Conservation (phyloP, 2,888 invertebrate species). For the Platycheirus albimanus region DNA sequence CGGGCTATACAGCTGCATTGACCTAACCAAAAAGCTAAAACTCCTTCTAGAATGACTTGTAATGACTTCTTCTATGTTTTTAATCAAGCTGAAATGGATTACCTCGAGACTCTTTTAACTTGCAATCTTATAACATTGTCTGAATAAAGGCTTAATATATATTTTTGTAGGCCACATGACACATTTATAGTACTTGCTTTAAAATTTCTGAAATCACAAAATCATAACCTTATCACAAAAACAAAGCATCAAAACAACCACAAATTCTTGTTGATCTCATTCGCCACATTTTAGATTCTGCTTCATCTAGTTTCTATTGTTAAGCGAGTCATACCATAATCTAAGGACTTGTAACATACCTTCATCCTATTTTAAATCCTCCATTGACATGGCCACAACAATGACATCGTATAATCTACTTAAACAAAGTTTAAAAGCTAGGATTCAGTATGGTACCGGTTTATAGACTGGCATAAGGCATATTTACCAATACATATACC, state of each 20-base stretch:
- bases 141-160: no score
- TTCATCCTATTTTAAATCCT: conserved; percentile 62
- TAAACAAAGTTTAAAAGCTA: conserved; percentile 66
- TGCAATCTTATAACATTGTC: no score
- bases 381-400: conserved; percentile 68
- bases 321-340: conserved; percentile 42
- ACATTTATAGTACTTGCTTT: no score
- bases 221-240: neutral
- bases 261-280: conserved; percentile 11
- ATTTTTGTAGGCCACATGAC: no score
- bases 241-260: conserved; percentile 8
- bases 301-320: conserved; percentile 36
- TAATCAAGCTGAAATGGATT: no score
- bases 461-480: neutral
- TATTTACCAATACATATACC: no score
- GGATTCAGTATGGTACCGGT: conserved; percentile 13
- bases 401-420: conserved; percentile 66
- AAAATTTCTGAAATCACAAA: no score
- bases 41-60: no score
- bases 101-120: no score
- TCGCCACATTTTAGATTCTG: conserved; percentile 20
- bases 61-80: no score
- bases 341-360: conserved; percentile 57
- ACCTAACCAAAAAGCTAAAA: no score
- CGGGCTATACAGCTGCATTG: no score